Evolutionary conservation across 1,140 invertebrate genomes (phyloP).

Genomic region (Cherax quadricarinatus): DNA sequence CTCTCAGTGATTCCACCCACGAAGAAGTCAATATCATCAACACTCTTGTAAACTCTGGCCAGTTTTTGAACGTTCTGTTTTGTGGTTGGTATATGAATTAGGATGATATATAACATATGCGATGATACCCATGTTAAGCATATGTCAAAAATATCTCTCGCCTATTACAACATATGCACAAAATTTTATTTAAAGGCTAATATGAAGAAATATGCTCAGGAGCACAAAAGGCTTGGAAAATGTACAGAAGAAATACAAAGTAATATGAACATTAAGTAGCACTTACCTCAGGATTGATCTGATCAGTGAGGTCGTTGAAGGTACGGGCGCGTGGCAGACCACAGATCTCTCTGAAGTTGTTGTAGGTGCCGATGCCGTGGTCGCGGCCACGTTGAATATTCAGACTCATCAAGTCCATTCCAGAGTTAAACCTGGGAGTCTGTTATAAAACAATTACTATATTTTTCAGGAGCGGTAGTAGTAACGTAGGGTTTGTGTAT

Average conservation of each 20-base stretch:
- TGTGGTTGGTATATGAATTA: not conserved
- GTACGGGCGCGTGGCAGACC: conserved; percentile 67
- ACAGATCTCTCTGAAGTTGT: conserved; percentile 74
- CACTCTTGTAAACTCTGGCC: conserved; percentile 80
- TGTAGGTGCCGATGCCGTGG: conserved; percentile 75
- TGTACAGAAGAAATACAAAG: too few relatives aligned
- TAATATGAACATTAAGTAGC: not conserved
- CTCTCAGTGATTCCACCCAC: conserved; percentile 87
- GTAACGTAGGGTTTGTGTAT: too few relatives aligned
- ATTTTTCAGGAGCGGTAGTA: too few relatives aligned
- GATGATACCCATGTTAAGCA: too few relatives aligned
- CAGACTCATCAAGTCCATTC: conserved; percentile 61
- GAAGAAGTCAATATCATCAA: conserved; percentile 89
- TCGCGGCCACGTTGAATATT: conserved; percentile 74
- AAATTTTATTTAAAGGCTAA: too few relatives aligned
- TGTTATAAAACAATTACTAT: not conserved
- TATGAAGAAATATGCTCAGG: too few relatives aligned
- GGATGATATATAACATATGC: not conserved
- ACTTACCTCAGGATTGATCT: conserved; percentile 31
- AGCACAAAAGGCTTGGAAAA: too few relatives aligned
- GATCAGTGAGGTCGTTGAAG: conserved; percentile 53
- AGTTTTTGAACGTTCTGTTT: conserved; percentile 77
- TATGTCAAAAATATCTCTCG: too few relatives aligned
- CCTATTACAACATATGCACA: too few relatives aligned
- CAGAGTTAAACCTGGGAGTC: conserved; percentile 45